Evolutionary conservation across 53 echinoderm and acorn worm genomes (phyloP).

Genomic region (Henricia sp.): DNA sequence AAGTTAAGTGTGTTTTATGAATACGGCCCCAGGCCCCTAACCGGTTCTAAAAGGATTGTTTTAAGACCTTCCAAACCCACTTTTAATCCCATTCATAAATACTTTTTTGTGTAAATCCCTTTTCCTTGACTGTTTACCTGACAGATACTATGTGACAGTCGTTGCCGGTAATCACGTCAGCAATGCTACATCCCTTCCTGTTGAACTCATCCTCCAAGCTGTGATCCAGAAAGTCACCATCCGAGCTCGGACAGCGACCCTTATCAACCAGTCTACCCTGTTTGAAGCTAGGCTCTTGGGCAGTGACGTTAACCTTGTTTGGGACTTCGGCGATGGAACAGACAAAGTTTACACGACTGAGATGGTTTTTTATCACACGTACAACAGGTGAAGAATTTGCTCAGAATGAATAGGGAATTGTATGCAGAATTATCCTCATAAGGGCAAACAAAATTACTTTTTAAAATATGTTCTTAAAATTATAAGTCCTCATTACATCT

Average conservation of each 20-base stretch:
- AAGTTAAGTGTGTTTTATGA: too few relatives aligned
- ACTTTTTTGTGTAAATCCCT: not conserved
- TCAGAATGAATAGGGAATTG: too few relatives aligned
- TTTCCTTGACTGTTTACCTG: not conserved
- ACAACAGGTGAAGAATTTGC: constrained; percentile 63
- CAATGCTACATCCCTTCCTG: constrained; percentile 81
- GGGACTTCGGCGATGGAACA: constrained; percentile 90
- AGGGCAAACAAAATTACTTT: too few relatives aligned
- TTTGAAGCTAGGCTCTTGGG: constrained; percentile 68
- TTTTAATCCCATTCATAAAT: too few relatives aligned
- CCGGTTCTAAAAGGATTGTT: too few relatives aligned
- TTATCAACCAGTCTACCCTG: constrained; percentile 53
- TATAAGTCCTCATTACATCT: too few relatives aligned
- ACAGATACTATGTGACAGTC: constrained; percentile 84
- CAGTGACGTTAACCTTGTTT: constrained; percentile 72
- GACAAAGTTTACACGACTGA: constrained; percentile 21
- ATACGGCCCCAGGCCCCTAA: too few relatives aligned
- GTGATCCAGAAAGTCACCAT: constrained; percentile 61
- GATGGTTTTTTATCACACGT: constrained; percentile 49
- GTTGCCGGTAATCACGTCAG: constrained; percentile 74
- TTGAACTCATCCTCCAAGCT: constrained; percentile 72
- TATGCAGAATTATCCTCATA: too few relatives aligned
- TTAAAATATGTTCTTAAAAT: too few relatives aligned
- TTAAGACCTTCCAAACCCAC: too few relatives aligned
- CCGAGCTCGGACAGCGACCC: constrained; percentile 33